These are phyloP conservation scores for Dendroctonus ponderosae DNA, from an alignment of 1,140 invertebrate species.

Conservation along the genomic window DNA sequence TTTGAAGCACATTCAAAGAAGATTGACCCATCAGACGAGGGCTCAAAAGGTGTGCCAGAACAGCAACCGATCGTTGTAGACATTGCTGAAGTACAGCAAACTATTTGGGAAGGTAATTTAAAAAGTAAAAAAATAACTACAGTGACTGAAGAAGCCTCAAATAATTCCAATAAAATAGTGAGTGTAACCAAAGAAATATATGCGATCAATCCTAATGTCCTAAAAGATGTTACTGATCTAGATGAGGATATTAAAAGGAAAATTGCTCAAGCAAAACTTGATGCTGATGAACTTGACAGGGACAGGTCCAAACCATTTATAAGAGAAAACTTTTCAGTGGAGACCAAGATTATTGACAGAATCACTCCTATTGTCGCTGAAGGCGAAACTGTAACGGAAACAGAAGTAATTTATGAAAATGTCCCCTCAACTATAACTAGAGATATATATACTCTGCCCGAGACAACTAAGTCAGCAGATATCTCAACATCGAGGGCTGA, in stretches of 20 bases:
- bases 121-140: conserved; percentile 24
- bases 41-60: background rate
- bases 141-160: conserved; percentile 20
- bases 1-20: conserved; percentile 37
- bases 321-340: conserved; percentile 25
- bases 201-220: conserved; percentile 19
- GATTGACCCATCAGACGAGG: conserved; percentile 32
- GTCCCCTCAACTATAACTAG: conserved; percentile 14
- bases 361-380: conserved; percentile 13
- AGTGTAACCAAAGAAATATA: conserved; percentile 31
- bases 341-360: conserved; percentile 24
- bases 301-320: conserved; percentile 23
- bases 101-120: conserved; percentile 13
- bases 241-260: conserved; percentile 36
- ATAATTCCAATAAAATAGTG: conserved; percentile 21
- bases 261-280: conserved; percentile 22
- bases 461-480: background rate
- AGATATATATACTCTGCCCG: conserved; percentile 9
- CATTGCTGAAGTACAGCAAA: conserved; percentile 17
- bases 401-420: conserved; percentile 27
- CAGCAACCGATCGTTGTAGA: conserved; percentile 3
- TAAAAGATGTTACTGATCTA: conserved; percentile 30
- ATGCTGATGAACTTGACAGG: conserved; percentile 21
- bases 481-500: background rate
- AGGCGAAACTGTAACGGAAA: conserved; percentile 20